Evolutionary conservation across 2,888 invertebrate genomes (phyloP).

Genomic region (Euproctis similis): DNA sequence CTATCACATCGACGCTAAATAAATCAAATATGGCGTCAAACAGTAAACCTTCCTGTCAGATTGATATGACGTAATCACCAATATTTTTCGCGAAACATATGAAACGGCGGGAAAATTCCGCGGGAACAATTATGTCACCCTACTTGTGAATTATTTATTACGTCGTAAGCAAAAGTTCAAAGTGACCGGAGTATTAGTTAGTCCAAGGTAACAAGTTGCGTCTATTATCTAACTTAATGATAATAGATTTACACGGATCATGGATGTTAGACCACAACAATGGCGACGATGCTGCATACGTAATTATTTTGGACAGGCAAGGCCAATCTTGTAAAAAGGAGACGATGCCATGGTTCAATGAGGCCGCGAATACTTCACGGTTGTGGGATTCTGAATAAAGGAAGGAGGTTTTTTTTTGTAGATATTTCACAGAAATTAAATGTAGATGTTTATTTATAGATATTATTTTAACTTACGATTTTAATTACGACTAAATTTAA

Average conservation of each 20-base stretch:
- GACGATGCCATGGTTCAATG: constrained; percentile 20
- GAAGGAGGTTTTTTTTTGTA: constrained; percentile 11
- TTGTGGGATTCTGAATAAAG: constrained; percentile 14
- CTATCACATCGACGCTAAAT: constrained; percentile 34
- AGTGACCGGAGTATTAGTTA: constrained; percentile 32
- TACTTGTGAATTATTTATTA: constrained; percentile 13
- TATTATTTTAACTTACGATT: too few species aligned
- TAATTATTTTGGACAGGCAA: constrained; percentile 46
- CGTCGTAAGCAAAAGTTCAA: constrained; percentile 26
- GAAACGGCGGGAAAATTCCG: constrained; percentile 17
- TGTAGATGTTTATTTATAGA: background rate
- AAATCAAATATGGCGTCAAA: constrained; percentile 24
- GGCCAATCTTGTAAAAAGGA: constrained; percentile 31
- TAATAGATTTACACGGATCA: constrained; percentile 56
- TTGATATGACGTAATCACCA: constrained; percentile 32
- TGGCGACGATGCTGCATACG: constrained; percentile 29
- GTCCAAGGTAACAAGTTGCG: constrained; percentile 47
- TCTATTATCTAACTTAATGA: constrained; percentile 45
- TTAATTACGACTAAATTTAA: too few species aligned
- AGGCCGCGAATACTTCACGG: constrained; percentile 22
- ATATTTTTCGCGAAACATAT: constrained; percentile 35
- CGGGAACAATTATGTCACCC: constrained; percentile 31
- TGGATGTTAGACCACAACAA: constrained; percentile 48
- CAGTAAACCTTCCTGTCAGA: constrained; percentile 24
- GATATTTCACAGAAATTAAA: background rate